Conservation (phyloP, 2,888 invertebrate species). For the Xiphydria camelus region DNA sequence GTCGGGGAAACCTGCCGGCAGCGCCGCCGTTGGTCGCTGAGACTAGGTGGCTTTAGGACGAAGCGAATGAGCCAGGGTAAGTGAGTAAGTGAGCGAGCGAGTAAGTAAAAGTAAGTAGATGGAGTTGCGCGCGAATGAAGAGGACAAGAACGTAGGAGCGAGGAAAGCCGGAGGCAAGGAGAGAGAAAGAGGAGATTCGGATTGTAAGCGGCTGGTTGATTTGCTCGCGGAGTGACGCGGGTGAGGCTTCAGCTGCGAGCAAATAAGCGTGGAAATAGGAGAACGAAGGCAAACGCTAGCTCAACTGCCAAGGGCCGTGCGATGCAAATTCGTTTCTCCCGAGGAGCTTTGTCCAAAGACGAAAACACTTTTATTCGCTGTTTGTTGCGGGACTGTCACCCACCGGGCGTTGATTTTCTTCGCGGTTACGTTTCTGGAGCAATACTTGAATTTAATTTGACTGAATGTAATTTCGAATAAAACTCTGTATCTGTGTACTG, state of each 20-base stretch:
- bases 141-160: conserved; percentile 10
- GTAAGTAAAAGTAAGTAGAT: background rate
- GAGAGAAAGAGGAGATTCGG: background rate
- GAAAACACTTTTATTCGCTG: too few species aligned
- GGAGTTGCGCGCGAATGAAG: conserved; percentile 9
- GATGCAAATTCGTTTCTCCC: too few species aligned
- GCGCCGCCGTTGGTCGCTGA: too few species aligned
- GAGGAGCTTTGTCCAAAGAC: too few species aligned
- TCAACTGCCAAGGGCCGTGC: too few species aligned
- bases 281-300: conserved; percentile 5
- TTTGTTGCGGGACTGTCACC: too few species aligned
- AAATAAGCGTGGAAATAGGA: conserved; percentile 2
- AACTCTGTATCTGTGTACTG: too few species aligned
- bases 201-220: background rate
- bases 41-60: too few species aligned
- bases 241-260: conserved; percentile 1
- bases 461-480: too few species aligned
- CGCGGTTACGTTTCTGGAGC: too few species aligned
- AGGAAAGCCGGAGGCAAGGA: background rate
- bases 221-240: background rate
- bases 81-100: background rate
- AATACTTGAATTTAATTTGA: too few species aligned
- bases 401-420: too few species aligned
- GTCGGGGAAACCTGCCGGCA: conserved; percentile 22
- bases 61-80: background rate